Evolutionary conservation across 2,113 vertebrate species (phyloP).

Genomic region (Periophthalmodon schlosseri): DNA sequence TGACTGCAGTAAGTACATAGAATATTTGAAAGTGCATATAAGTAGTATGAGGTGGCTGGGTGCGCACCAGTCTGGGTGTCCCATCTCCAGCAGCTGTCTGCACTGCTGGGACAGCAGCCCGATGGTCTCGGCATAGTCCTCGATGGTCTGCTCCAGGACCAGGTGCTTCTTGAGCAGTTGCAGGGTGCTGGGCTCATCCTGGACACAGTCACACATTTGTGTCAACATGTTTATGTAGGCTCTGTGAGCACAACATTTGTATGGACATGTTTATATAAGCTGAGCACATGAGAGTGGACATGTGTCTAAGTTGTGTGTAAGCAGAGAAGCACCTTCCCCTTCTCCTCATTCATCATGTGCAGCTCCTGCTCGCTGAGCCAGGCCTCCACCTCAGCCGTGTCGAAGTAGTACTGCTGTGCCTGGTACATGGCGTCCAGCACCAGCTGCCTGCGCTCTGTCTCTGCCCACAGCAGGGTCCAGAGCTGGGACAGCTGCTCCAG

Average conservation of each 20-base stretch:
- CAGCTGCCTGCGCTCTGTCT: constrained; percentile 85
- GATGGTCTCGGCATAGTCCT: constrained; percentile 94
- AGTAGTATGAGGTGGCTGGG: background rate
- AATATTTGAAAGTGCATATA: background rate
- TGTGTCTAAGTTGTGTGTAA: background rate
- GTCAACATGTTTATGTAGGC: background rate
- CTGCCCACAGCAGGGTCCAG: constrained; percentile 82
- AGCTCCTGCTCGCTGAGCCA: constrained; percentile 95
- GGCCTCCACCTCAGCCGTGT: constrained; percentile 88
- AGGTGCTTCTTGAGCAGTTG: constrained; percentile 94
- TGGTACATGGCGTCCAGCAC: constrained; percentile 88
- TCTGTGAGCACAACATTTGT: background rate
- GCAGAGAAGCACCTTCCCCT: constrained; percentile 83
- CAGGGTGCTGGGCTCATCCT: constrained; percentile 93
- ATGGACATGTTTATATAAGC: too few species aligned
- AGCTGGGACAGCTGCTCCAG: constrained; percentile 81
- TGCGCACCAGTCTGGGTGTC: constrained; percentile 88
- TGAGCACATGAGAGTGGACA: background rate
- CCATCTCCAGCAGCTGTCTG: constrained; percentile 87
- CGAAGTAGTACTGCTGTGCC: constrained; percentile 92
- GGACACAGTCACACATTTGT: constrained; percentile 1
- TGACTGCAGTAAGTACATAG: background rate
- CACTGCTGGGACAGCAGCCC: constrained; percentile 91
- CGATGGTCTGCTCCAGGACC: constrained; percentile 87
- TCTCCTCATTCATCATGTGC: constrained; percentile 94